phyloP scores from a whole-genome alignment of 2,888 invertebrate species.

The Philhelius pedissequus region DNA sequence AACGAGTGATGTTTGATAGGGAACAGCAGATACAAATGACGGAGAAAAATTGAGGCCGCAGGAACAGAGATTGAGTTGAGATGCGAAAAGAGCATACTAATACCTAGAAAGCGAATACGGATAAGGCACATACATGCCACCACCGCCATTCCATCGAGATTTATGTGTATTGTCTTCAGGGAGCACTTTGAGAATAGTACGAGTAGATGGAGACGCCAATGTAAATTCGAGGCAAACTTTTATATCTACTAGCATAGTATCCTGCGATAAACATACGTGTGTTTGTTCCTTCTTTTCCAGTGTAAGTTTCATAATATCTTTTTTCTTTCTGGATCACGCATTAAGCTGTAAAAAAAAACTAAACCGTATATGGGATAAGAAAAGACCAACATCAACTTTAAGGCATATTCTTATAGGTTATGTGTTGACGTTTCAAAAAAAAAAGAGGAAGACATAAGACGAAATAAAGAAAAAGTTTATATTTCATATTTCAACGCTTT shows the following conservation, averaged over 20 bases:
- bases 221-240: slow-evolving; percentile 35
- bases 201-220: not conserved
- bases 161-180: slow-evolving; percentile 2
- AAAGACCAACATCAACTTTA: slow-evolving; percentile 3
- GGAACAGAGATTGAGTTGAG: slow-evolving; percentile 55
- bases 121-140: not conserved
- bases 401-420: not conserved
- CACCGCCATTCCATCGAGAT: not conserved
- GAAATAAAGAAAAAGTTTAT: slow-evolving; percentile 18
- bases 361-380: not conserved
- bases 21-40: slow-evolving; percentile 46
- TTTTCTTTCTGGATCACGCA: slow-evolving; percentile 3
- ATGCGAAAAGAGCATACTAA: slow-evolving; percentile 61
- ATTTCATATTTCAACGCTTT: slow-evolving; percentile 39
- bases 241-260: not conserved
- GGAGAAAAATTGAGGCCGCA: slow-evolving; percentile 42
- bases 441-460: no score
- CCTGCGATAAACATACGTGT: slow-evolving; percentile 8
- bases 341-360: not conserved
- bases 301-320: not conserved
- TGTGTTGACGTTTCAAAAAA: slow-evolving; percentile 1
- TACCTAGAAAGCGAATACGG: not conserved
- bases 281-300: slow-evolving; percentile 8
- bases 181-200: slow-evolving; percentile 4
- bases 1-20: slow-evolving; percentile 54